Conservation (phyloP, 2,797 vertebrate species). For the Erethizon dorsatum region DNA sequence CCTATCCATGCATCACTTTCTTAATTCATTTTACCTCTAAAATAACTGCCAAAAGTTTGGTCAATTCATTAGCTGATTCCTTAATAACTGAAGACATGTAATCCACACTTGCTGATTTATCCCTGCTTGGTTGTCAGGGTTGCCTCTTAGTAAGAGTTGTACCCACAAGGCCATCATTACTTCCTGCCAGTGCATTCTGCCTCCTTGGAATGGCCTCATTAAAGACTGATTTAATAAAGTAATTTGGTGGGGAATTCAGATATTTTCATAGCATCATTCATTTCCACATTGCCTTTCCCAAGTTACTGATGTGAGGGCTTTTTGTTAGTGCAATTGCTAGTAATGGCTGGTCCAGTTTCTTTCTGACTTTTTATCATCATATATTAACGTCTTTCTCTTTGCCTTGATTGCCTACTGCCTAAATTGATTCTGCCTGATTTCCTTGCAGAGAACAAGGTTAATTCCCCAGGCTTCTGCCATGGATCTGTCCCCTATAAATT, state of each 20-base stretch:
- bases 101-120: conserved; percentile 54
- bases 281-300: conserved; percentile 56
- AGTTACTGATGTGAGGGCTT: not conserved
- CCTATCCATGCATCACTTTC: not conserved
- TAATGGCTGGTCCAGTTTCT: not conserved
- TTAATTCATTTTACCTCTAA: conserved; percentile 53
- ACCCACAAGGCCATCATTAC: not conserved
- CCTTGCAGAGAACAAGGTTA: conserved; percentile 14
- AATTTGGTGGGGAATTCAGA: conserved; percentile 48
- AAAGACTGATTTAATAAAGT: conserved; percentile 72
- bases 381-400: not conserved
- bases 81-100: conserved; percentile 20
- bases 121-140: not conserved
- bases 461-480: conserved; percentile 58
- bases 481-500: not conserved
- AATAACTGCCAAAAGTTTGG: conserved; percentile 44
- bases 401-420: not conserved
- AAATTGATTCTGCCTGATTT: conserved; percentile 66
- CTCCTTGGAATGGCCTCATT: conserved; percentile 55
- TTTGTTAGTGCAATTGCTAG: not conserved
- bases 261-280: conserved; percentile 35
- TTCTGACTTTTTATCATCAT: conserved; percentile 25
- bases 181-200: not conserved
- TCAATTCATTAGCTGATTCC: conserved; percentile 69
- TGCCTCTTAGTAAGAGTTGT: conserved; percentile 57